Conservation (phyloP, 2,888 invertebrate species). For the Stegophylla sp. region DNA sequence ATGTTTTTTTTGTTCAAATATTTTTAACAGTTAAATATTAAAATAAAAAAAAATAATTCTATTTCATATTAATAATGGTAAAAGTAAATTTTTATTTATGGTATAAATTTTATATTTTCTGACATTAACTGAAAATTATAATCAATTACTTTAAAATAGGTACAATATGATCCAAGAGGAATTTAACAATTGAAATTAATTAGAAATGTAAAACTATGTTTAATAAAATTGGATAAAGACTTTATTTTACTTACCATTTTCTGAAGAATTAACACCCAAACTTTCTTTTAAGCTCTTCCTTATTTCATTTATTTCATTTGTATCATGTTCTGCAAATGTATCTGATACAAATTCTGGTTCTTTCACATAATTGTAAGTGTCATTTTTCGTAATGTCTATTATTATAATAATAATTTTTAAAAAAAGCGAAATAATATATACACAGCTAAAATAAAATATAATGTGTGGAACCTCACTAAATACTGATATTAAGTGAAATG, state of each 20-base stretch:
- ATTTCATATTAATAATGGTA: too few species aligned
- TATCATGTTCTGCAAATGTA: conserved; percentile 53
- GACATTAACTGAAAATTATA: not conserved
- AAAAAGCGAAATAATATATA: conserved; percentile 33
- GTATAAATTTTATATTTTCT: too few species aligned
- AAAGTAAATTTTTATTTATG: too few species aligned
- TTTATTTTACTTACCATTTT: conserved; percentile 49
- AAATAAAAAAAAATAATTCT: too few species aligned
- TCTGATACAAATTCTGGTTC: conserved; percentile 57
- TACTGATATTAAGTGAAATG: not conserved
- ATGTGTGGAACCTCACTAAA: conserved; percentile 22
- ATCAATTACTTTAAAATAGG: not conserved
- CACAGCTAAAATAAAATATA: conserved; percentile 35
- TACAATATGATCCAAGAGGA: not conserved
- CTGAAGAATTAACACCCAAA: conserved; percentile 55
- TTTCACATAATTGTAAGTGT: conserved; percentile 52
- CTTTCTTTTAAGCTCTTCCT: conserved; percentile 53
- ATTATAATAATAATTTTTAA: conserved; percentile 49
- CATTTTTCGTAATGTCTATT: conserved; percentile 45
- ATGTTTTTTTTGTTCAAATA: too few species aligned
- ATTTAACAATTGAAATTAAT: conserved; percentile 13
- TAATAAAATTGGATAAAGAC: conserved; percentile 22
- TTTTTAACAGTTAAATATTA: too few species aligned
- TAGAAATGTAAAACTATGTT: not conserved
- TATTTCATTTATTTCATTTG: conserved; percentile 56